A percentile compares a stretch with the other conserved stretches of the same genome.
Evolutionary conservation across 2,797 vertebrate genomes (phyloP).

Genomic region (Acridotheres tristis): DNA sequence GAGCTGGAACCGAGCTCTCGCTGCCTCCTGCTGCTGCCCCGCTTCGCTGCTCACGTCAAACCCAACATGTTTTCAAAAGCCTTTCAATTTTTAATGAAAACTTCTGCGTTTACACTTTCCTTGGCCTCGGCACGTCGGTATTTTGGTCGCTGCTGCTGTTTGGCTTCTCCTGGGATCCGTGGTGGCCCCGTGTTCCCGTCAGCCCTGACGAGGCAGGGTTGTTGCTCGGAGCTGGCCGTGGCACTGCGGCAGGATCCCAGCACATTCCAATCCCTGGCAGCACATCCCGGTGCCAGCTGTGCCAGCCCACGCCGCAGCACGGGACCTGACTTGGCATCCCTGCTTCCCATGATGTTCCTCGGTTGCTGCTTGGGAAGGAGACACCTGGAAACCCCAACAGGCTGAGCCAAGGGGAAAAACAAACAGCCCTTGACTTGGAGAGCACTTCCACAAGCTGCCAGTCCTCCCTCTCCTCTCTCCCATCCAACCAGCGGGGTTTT

Average conservation of each 20-base stretch:
- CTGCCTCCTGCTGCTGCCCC: neutral
- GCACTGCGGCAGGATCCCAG: neutral
- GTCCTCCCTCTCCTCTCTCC: neutral
- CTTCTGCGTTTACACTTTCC: neutral
- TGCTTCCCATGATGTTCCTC: neutral
- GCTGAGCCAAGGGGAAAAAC: neutral
- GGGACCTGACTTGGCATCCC: neutral
- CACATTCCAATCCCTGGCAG: neutral
- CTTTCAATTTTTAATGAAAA: constrained; percentile 2
- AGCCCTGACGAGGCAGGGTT: accelerated
- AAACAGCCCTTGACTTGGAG: neutral
- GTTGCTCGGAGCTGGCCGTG: accelerated
- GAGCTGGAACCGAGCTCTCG: neutral
- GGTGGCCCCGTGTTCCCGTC: neutral
- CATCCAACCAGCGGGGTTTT: neutral
- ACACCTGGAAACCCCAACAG: neutral
- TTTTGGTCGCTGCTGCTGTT: accelerated
- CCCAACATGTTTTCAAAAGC: neutral
- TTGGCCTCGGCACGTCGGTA: accelerated
- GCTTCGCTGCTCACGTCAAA: neutral
- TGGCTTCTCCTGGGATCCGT: accelerated
- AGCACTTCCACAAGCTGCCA: neutral
- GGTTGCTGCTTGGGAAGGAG: neutral
- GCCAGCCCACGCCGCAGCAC: neutral
- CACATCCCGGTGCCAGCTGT: neutral